These are phyloP conservation scores for Cheilosia variabilis DNA, from an alignment of 2,888 invertebrate genomes.

Conservation along the genomic window DNA sequence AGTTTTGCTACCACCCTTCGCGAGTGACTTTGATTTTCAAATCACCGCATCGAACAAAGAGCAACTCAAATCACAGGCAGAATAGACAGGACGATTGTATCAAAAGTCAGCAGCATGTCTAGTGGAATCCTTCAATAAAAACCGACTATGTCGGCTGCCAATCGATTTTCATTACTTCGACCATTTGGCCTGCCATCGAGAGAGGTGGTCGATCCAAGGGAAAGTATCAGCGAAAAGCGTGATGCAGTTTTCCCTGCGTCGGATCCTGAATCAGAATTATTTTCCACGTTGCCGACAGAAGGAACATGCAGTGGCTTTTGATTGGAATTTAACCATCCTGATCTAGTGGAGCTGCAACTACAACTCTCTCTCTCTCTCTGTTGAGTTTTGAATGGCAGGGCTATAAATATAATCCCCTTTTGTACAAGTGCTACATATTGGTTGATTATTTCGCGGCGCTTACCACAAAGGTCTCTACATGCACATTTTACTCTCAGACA, in stretches of 20 bases:
- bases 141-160: conserved; percentile 34
- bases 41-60: conserved; percentile 51
- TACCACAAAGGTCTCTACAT: too few species aligned
- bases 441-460: too few species aligned
- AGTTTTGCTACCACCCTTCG: background rate
- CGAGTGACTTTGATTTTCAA: conserved; percentile 44
- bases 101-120: conserved; percentile 39
- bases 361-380: too few species aligned
- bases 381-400: too few species aligned
- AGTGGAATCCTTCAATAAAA: conserved; percentile 36
- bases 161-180: conserved; percentile 68
- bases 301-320: background rate
- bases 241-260: conserved; percentile 39
- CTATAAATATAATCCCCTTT: too few species aligned
- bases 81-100: conserved; percentile 21
- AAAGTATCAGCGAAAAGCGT: conserved; percentile 22
- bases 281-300: background rate
- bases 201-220: background rate
- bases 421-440: too few species aligned
- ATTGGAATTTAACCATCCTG: conserved; percentile 31
- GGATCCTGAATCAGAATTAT: conserved; percentile 41
- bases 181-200: conserved; percentile 46
- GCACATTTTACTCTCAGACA: too few species aligned
- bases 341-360: background rate
- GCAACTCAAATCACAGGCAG: conserved; percentile 20